Evolutionary conservation across 2,113 vertebrate species (phyloP).

Genomic region (Coryphaenoides rupestris): DNA sequence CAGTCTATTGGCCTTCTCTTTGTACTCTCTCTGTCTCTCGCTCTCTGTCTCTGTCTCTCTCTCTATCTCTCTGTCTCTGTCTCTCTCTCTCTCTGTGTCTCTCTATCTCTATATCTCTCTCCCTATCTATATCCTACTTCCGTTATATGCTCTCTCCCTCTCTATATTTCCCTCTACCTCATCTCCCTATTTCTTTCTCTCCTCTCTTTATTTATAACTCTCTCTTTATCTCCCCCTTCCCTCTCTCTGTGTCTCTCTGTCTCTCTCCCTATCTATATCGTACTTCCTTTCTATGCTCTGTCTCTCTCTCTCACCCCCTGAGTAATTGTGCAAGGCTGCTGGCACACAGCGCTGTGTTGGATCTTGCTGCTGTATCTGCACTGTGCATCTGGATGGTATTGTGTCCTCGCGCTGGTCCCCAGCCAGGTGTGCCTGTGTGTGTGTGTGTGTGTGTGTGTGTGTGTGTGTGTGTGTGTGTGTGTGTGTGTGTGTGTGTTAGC

Average conservation of each 20-base stretch:
- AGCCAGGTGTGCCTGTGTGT: slow-evolving; percentile 40
- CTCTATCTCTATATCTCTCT: not conserved
- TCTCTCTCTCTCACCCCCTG: slow-evolving; percentile 27
- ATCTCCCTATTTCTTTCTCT: slow-evolving; percentile 8
- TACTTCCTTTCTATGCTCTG: slow-evolving; percentile 2
- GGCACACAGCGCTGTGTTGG: slow-evolving; percentile 53
- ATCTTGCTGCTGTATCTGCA: slow-evolving; percentile 60
- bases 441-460: slow-evolving; percentile 22
- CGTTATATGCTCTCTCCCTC: too few relatives aligned
- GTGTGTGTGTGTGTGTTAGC: slow-evolving; percentile 9
- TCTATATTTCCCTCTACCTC: not conserved
- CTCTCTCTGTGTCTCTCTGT: slow-evolving; percentile 16
- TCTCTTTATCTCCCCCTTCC: too few relatives aligned
- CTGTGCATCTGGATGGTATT: slow-evolving; percentile 68
- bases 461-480: slow-evolving; percentile 19
- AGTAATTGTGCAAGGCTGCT: slow-evolving; percentile 28
- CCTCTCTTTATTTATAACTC: too few relatives aligned
- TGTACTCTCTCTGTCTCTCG: slow-evolving; percentile 21
- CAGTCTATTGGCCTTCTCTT: not conserved
- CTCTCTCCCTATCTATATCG: slow-evolving; percentile 12
- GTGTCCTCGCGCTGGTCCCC: slow-evolving; percentile 55
- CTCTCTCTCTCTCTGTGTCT: slow-evolving; percentile 17
- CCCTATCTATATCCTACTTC: too few relatives aligned
- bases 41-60: not conserved
- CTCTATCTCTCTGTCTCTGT: slow-evolving; percentile 15